Evolutionary conservation across 2,113 vertebrate species (phyloP), one percentile per base, ranked within the genome.

Genomic region (Pseudorectes ferrugineus): DNA sequence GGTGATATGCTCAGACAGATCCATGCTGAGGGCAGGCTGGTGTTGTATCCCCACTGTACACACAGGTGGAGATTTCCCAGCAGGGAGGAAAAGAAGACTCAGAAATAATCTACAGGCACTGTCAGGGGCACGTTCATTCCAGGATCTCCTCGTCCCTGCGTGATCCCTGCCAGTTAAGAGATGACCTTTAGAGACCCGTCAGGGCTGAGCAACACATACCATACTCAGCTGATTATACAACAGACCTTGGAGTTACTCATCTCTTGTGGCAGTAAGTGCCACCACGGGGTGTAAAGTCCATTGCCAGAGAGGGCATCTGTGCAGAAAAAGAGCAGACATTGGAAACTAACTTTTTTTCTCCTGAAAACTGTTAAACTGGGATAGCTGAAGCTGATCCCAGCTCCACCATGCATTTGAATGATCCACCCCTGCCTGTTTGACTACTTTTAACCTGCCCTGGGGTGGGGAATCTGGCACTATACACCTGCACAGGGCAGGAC

Each of bases 261-360:
- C 10, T 11, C 17, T 15, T 62, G 51, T 54, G 82, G 31, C 77
- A 65, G 3, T 17, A 59, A 43, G 35, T 59, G 54, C 48, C 73
- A 16, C 5, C 5, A 33, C 2, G 0, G 16, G 11, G 5, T 2
- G 3, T 45, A 33, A 66, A 65, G 49, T 43, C 22, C 46, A 18
- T 65, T 66, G 29, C n/a, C 13, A 31, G 51, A 35, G 36, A 66
- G 11, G 26, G n/a, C 19, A 35, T 57, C 74, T 48, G 18, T 36
- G 63, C 45, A 82, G 42, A 25, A 85, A 71, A 42, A 68, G 38
- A 57, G n/a, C 72, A 63, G 35, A n/a, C 16, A 40, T 3, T 1
- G 1, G 29, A 75, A 72, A 35, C 14, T 12, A 36, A 22, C 18
- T 40, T 5, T 0, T 81, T 73, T 74, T 51, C 10, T 48, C 26